Evolutionary conservation across 2,888 invertebrate species (phyloP), one percentile per base, ranked within the genome.

Genomic region (Brachyptera putata): DNA sequence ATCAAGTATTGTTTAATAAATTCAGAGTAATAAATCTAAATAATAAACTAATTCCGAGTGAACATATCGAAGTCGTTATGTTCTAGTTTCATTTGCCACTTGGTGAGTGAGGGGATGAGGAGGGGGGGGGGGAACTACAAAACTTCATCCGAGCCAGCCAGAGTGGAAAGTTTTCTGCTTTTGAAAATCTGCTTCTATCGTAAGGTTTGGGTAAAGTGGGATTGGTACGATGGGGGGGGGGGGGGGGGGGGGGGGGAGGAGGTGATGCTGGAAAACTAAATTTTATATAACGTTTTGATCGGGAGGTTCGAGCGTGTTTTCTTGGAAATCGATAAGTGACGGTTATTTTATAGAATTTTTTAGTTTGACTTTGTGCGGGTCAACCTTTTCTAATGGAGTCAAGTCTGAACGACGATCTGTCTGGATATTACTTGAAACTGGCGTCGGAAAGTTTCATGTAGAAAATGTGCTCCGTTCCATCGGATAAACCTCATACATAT

Each of bases 21-120:
- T n/a, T n/a, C n/a, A n/a, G n/a, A n/a, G n/a, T n/a, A n/a, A n/a
- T n/a, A n/a, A n/a, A n/a, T n/a, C n/a, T n/a, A n/a, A n/a, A n/a
- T n/a, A n/a, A n/a, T n/a, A n/a, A n/a, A n/a, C n/a, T n/a, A n/a
- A n/a, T n/a, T n/a, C n/a, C n/a, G n/a, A n/a, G n/a, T n/a, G n/a
- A n/a, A n/a, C n/a, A n/a, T n/a, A n/a, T n/a, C n/a, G n/a, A 5
- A 41, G 41, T 41, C 41, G 41, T 41, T 41, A 41, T 41, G n/a
- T 41, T 41, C 41, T 41, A 41, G 41, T 41, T 41, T 41, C 41
- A 41, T 41, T 41, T n/a, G 41, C 41, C 41, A 41, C 41, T 41
- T n/a, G 16, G n/a, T 41, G 21, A 16, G 41, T 41, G 41, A 41
- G 18, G 41, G n/a, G n/a, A n/a, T n/a, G n/a, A n/a, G n/a, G n/a